Percentiles rank a stretch among this genome's conserved stretches.
phyloP scores from a whole-genome alignment of 1,140 invertebrate genomes.

The Drosophila mauritiana region DNA sequence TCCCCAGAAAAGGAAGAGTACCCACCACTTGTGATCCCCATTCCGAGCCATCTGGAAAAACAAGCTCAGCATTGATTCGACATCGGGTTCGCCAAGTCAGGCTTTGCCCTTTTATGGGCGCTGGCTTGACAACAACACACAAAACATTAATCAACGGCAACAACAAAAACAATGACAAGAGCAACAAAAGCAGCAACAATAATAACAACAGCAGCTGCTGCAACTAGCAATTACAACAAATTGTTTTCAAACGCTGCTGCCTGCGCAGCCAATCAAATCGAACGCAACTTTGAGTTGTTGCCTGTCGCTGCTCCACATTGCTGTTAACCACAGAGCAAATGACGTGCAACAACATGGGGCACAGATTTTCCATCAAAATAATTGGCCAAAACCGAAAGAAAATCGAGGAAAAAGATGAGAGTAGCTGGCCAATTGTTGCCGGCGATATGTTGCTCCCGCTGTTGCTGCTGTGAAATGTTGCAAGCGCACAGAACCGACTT shows the following conservation, averaged over 20 bases:
- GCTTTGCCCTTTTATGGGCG: conserved; percentile 49
- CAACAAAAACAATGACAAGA: conserved; percentile 31
- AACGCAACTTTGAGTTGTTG: conserved; percentile 68
- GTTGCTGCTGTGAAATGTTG: conserved; percentile 19
- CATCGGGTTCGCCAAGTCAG: conserved; percentile 20
- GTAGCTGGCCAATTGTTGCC: conserved; percentile 54
- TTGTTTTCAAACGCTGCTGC: conserved; percentile 67
- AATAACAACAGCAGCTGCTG: conserved; percentile 14
- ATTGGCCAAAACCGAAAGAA: conserved; percentile 55
- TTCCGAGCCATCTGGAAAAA: conserved; percentile 17
- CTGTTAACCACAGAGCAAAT: conserved; percentile 72
- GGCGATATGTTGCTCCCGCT: conserved; percentile 36
- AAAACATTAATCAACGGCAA: conserved; percentile 52
- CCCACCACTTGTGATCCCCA: neutral
- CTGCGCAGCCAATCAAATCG: conserved; percentile 70
- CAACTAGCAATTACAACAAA: conserved; percentile 68
- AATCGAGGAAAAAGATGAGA: conserved; percentile 36
- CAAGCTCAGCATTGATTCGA: conserved; percentile 14
- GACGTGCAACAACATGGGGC: conserved; percentile 56
- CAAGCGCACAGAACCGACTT: conserved; percentile 30
- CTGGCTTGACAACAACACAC: conserved; percentile 42
- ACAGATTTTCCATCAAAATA: conserved; percentile 57
- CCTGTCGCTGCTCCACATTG: conserved; percentile 72
- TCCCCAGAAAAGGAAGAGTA: conserved; percentile 6
- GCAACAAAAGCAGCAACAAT: conserved; percentile 42